Conservation (phyloP, 1,140 invertebrate species). For the Drosophila sulfurigaster region DNA sequence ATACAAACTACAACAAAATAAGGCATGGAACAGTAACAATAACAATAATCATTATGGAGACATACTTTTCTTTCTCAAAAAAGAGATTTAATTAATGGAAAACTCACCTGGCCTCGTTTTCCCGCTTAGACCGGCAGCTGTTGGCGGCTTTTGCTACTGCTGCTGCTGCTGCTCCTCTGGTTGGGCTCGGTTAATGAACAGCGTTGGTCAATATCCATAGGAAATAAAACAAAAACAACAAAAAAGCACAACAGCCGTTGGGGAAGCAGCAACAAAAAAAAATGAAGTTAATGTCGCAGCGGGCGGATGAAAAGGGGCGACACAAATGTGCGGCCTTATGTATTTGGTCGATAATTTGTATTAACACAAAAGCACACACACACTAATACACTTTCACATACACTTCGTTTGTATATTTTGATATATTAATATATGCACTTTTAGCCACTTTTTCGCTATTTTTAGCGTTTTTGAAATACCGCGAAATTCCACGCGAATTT, state of each 20-base stretch:
- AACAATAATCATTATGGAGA: not conserved
- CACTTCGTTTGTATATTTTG: conserved; percentile 16
- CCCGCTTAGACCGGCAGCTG: not conserved
- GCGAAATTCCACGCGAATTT: not conserved
- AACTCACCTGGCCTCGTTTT: conserved; percentile 57
- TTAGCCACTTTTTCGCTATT: conserved; percentile 10
- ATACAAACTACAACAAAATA: conserved; percentile 10
- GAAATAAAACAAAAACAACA: conserved; percentile 18
- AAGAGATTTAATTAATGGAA: conserved; percentile 12
- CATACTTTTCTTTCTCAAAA: not conserved
- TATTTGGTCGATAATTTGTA: conserved; percentile 77
- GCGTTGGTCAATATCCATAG: conserved; percentile 46
- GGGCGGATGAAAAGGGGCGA: conserved; percentile 4
- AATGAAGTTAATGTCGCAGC: conserved; percentile 46
- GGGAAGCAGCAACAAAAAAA: conserved; percentile 21
- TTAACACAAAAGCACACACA: conserved; percentile 41
- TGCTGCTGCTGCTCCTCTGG: not conserved
- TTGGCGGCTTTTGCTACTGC: not conserved
- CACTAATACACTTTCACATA: conserved; percentile 32
- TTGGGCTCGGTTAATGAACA: conserved; percentile 35
- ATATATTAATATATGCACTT: conserved; percentile 22
- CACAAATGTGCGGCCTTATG: conserved; percentile 42
- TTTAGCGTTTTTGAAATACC: conserved; percentile 19
- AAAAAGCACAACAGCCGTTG: conserved; percentile 2
- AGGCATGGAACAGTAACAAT: conserved; percentile 2